These are phyloP conservation scores for Decapterus maruadsi DNA, from an alignment of 2,797 vertebrate genomes.

Conservation along the genomic window DNA sequence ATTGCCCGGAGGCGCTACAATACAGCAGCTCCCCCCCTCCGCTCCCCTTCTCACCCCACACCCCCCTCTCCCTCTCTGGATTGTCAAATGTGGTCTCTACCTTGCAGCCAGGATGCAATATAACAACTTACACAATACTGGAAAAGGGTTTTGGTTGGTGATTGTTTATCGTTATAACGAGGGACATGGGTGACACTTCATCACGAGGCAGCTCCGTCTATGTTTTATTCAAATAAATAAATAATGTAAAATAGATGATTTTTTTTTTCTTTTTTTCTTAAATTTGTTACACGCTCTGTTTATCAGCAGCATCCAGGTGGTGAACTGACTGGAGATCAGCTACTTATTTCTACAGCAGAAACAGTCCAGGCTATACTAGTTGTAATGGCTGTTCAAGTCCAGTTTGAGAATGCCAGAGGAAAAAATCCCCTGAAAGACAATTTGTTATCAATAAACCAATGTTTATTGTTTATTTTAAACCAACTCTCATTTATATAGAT, in stretches of 20 bases:
- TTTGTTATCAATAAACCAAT: background rate
- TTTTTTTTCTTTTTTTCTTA: too few species aligned
- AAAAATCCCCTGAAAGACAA: background rate
- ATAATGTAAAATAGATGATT: too few species aligned
- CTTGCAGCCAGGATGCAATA: slow-evolving; percentile 75
- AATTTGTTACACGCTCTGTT: background rate
- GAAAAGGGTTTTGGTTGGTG: slow-evolving; percentile 56
- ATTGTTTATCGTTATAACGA: slow-evolving; percentile 17
- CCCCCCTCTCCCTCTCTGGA: slow-evolving; percentile 42
- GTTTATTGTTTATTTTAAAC: background rate
- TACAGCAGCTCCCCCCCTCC: slow-evolving; percentile 74
- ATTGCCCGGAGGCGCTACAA: slow-evolving; percentile 90
- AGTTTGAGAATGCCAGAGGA: background rate
- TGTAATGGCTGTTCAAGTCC: background rate
- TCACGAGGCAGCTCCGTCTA: too few species aligned
- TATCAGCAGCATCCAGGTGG: slow-evolving; percentile 11
- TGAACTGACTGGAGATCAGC: background rate
- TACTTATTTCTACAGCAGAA: background rate
- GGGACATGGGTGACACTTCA: background rate
- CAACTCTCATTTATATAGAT: background rate
- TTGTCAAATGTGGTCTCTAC: slow-evolving; percentile 78
- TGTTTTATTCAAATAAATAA: background rate
- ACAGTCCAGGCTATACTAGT: too few species aligned
- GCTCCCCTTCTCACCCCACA: slow-evolving; percentile 59
- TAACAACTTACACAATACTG: slow-evolving; percentile 69